Evolutionary conservation across 2,888 invertebrate species (phyloP).

Genomic region (Stenodema calcarata): DNA sequence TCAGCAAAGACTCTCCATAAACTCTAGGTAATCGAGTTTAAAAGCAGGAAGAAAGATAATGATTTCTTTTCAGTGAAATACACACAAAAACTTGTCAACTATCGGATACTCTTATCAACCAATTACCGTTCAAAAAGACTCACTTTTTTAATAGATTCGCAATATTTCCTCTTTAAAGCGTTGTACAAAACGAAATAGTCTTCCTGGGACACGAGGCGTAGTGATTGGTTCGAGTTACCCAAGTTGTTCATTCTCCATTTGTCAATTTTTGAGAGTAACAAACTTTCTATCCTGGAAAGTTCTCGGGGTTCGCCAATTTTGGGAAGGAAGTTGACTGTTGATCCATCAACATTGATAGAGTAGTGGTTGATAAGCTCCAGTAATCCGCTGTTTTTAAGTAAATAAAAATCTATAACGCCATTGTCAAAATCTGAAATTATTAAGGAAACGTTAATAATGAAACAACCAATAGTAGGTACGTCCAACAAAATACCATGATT

Average conservation of each 20-base stretch:
- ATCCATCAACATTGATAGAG: not conserved
- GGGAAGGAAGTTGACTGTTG: not conserved
- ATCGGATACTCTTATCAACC: too few species aligned
- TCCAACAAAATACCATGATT: too few species aligned
- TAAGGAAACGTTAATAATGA: too few species aligned
- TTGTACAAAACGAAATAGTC: conserved; percentile 76
- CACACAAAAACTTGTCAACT: too few species aligned
- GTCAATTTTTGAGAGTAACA: conserved; percentile 67
- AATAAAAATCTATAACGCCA: not conserved
- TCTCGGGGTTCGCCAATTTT: not conserved
- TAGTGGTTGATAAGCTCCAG: not conserved
- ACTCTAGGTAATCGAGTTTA: too few species aligned
- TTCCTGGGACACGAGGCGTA: conserved; percentile 72
- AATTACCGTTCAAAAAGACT: conserved; percentile 41
- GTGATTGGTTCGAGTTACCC: conserved; percentile 64
- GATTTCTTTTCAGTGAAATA: too few species aligned
- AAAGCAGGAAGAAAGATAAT: too few species aligned
- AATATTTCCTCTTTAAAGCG: conserved; percentile 79
- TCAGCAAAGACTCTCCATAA: too few species aligned
- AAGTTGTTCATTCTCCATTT: conserved; percentile 68
- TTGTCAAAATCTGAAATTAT: conserved; percentile 25
- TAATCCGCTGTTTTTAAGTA: not conserved
- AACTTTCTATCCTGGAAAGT: not conserved
- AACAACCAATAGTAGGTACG: not conserved
- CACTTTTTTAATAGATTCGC: conserved; percentile 74